Conservation (phyloP, 2,113 vertebrate species). For the Bujurquina vittata region DNA sequence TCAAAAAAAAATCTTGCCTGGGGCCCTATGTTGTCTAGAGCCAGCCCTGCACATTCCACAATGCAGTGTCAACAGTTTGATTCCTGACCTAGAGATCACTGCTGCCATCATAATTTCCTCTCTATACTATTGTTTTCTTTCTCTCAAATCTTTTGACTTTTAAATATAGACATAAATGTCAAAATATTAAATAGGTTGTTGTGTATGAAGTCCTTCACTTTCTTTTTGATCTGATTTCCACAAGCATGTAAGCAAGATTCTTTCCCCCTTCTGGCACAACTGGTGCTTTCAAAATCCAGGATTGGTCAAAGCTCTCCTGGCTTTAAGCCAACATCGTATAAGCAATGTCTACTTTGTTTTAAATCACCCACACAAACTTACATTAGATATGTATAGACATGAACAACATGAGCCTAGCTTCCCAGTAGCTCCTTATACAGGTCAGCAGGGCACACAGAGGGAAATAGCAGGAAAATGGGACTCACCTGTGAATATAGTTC, state of each 20-base stretch:
- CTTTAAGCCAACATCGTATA: not conserved
- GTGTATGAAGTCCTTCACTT: not conserved
- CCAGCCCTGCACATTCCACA: not conserved
- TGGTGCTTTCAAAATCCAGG: not conserved
- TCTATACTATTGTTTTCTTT: not conserved
- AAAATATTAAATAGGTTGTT: not conserved
- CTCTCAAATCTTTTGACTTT: not conserved
- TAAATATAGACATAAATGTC: not conserved
- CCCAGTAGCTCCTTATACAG: slow-evolving; percentile 43
- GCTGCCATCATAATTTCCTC: not conserved
- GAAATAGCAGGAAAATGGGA: slow-evolving; percentile 68
- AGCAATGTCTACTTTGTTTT: slow-evolving; percentile 55
- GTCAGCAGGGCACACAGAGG: slow-evolving; percentile 52
- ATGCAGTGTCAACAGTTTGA: not conserved
- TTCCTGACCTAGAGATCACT: not conserved
- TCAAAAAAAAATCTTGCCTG: not conserved
- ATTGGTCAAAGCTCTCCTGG: slow-evolving; percentile 20
- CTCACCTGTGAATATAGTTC: slow-evolving; percentile 67
- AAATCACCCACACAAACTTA: slow-evolving; percentile 37
- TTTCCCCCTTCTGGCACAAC: not conserved
- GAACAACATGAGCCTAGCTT: slow-evolving; percentile 43
- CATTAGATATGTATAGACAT: slow-evolving; percentile 65
- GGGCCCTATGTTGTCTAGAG: not conserved
- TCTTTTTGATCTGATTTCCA: not conserved
- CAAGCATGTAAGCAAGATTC: not conserved